Evolutionary conservation across 1,140 invertebrate genomes (phyloP).

Genomic region (Zophobas atratus): DNA sequence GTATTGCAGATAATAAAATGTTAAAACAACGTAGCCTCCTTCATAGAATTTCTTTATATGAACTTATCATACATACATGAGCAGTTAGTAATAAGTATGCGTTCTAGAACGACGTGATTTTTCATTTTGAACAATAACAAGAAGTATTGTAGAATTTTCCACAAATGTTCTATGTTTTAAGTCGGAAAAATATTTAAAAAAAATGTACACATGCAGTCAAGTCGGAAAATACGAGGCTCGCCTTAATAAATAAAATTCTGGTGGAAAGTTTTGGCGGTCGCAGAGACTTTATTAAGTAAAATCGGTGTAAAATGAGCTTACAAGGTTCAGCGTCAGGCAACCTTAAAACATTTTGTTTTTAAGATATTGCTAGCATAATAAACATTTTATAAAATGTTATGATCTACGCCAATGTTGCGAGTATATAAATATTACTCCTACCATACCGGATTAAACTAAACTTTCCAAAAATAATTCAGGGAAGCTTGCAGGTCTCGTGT

Average conservation of each 20-base stretch:
- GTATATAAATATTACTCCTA: constrained; percentile 50
- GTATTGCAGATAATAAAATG: background rate
- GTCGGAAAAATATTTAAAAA: too few species aligned
- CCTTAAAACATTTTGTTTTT: constrained; percentile 31
- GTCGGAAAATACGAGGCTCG: background rate
- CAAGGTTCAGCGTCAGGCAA: constrained; percentile 12
- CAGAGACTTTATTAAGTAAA: background rate
- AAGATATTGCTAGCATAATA: constrained; percentile 36
- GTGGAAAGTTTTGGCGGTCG: background rate
- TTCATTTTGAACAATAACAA: too few species aligned
- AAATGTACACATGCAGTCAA: background rate
- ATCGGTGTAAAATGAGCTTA: background rate
- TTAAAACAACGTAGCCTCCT: background rate
- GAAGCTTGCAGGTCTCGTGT: constrained; percentile 13
- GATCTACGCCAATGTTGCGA: constrained; percentile 46
- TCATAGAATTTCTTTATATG: background rate
- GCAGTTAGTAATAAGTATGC: too few species aligned
- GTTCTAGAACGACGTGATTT: too few species aligned
- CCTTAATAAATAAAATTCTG: background rate
- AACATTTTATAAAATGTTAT: constrained; percentile 47
- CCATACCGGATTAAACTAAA: constrained; percentile 46
- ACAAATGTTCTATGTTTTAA: too few species aligned
- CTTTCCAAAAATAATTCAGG: constrained; percentile 42
- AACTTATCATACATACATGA: too few species aligned
- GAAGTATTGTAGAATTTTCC: too few species aligned